A percentile compares a stretch with the other conserved stretches of the same genome.
Conservation (phyloP, 2,888 invertebrate species). For the Coenonympha glycerion region DNA sequence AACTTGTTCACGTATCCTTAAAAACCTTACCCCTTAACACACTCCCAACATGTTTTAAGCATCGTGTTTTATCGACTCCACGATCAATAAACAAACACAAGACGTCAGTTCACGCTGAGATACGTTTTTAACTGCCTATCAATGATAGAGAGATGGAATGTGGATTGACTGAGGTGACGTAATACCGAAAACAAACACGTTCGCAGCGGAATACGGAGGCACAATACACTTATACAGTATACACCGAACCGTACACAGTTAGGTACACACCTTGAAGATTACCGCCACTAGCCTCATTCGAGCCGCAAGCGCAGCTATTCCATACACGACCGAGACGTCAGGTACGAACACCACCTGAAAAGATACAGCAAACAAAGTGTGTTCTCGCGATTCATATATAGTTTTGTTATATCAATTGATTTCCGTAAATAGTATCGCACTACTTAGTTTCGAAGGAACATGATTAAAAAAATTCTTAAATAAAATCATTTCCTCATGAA, state of each 20-base stretch:
- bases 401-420: background rate
- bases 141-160: slow-evolving; percentile 33
- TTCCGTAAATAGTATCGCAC: background rate
- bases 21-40: slow-evolving; percentile 56
- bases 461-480: background rate
- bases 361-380: background rate
- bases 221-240: slow-evolving; percentile 15
- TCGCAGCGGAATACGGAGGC: slow-evolving; percentile 28
- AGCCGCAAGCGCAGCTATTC: slow-evolving; percentile 39
- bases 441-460: background rate
- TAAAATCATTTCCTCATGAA: background rate
- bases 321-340: slow-evolving; percentile 38
- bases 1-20: background rate
- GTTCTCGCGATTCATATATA: slow-evolving; percentile 13
- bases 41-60: slow-evolving; percentile 68
- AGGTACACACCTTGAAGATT: slow-evolving; percentile 45
- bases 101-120: slow-evolving; percentile 30
- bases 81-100: background rate
- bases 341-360: slow-evolving; percentile 21
- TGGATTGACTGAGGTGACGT: slow-evolving; percentile 49
- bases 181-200: slow-evolving; percentile 64
- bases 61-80: slow-evolving; percentile 40
- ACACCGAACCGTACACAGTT: slow-evolving; percentile 30
- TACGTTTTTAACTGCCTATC: slow-evolving; percentile 35
- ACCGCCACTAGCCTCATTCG: slow-evolving; percentile 10